phyloP scores from a whole-genome alignment of 2,888 invertebrate species.

The Antheraea yamamai region DNA sequence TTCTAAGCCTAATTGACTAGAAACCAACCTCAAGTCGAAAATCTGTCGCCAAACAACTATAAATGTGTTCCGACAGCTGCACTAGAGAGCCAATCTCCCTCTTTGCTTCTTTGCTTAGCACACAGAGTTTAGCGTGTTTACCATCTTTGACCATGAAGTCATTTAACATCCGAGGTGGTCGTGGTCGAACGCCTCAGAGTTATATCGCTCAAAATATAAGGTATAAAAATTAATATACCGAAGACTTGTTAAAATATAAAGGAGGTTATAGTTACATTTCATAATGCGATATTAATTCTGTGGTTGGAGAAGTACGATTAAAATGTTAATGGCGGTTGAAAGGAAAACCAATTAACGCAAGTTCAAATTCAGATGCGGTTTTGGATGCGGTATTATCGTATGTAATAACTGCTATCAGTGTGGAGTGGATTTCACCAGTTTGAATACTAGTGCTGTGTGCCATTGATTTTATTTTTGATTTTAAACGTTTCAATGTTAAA shows the following conservation, averaged over 20 bases:
- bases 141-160: no score
- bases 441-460: not conserved
- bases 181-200: not conserved
- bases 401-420: not conserved
- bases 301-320: slow-evolving; percentile 26
- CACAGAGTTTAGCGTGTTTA: no score
- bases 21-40: no score
- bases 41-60: no score
- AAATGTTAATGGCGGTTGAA: slow-evolving; percentile 26
- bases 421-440: not conserved
- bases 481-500: not conserved
- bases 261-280: slow-evolving; percentile 25
- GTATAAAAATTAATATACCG: not conserved
- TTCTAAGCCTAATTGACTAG: no score
- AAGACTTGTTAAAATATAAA: slow-evolving; percentile 1
- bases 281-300: slow-evolving; percentile 28
- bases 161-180: no score
- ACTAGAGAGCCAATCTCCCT: no score
- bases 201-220: not conserved
- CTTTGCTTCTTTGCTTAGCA: no score
- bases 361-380: not conserved
- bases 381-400: slow-evolving; percentile 14
- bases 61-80: no score
- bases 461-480: not conserved
- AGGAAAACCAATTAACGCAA: slow-evolving; percentile 19